Evolutionary conservation across 2,797 vertebrate genomes (phyloP).

Genomic region (Lophius americanus): DNA sequence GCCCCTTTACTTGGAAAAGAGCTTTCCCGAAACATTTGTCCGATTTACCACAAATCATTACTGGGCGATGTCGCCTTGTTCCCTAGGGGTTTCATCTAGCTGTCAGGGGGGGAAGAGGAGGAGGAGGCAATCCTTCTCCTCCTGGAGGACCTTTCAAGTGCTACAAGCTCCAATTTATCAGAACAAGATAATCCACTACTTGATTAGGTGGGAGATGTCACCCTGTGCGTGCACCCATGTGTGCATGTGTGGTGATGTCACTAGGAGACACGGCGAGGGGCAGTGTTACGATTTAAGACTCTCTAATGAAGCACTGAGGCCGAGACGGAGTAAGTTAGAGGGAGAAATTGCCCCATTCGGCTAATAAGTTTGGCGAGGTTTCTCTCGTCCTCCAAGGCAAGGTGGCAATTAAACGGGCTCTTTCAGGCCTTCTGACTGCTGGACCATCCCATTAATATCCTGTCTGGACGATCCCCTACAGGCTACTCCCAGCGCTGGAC

Average conservation of each 20-base stretch:
- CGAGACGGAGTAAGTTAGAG: slow-evolving; percentile 61
- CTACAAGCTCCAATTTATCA: slow-evolving; percentile 84
- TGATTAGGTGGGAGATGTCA: slow-evolving; percentile 84
- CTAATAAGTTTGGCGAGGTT: slow-evolving; percentile 78
- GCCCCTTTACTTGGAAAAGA: slow-evolving; percentile 56
- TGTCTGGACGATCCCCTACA: slow-evolving; percentile 67
- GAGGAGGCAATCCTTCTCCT: slow-evolving; percentile 70
- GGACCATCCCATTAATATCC: slow-evolving; percentile 76
- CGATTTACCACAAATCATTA: slow-evolving; percentile 84
- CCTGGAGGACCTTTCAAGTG: slow-evolving; percentile 80
- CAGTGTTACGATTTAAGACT: slow-evolving; percentile 55
- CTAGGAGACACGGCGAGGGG: slow-evolving; percentile 42
- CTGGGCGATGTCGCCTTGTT: slow-evolving; percentile 66
- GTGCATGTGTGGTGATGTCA: slow-evolving; percentile 30
- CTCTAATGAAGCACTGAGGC: slow-evolving; percentile 68
- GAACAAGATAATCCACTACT: slow-evolving; percentile 85
- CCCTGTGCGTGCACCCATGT: slow-evolving; percentile 42
- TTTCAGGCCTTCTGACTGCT: slow-evolving; percentile 70
- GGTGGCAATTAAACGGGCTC: slow-evolving; percentile 77
- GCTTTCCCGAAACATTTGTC: slow-evolving; percentile 83
- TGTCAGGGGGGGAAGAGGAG: slow-evolving; percentile 63
- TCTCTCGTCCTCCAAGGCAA: slow-evolving; percentile 80
- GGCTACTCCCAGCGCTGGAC: slow-evolving; percentile 57
- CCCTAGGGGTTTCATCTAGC: slow-evolving; percentile 81
- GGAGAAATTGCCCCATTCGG: slow-evolving; percentile 54